These are phyloP conservation scores for Gorsachius goisagi DNA, from an alignment of 2,113 vertebrate genomes.

Conservation along the genomic window DNA sequence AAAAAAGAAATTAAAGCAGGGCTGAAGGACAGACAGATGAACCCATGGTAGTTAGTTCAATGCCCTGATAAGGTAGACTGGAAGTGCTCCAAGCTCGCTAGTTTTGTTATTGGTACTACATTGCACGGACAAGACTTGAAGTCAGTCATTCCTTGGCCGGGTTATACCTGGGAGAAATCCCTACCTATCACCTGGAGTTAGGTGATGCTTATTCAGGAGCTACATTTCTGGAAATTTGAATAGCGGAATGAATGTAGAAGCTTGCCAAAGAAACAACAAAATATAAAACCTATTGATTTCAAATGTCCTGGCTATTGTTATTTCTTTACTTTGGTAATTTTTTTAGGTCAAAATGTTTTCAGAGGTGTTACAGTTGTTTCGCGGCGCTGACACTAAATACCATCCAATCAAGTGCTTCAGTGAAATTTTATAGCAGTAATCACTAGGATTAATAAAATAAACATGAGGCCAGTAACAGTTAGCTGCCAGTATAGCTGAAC, in stretches of 20 bases:
- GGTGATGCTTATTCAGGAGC: background rate
- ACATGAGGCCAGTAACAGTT: background rate
- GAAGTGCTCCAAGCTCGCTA: background rate
- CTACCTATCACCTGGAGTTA: background rate
- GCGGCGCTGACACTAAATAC: background rate
- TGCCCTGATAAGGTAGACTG: background rate
- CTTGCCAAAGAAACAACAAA: background rate
- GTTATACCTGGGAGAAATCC: background rate
- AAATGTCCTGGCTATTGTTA: background rate
- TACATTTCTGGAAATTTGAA: background rate
- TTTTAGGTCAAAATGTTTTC: background rate
- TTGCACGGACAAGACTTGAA: background rate
- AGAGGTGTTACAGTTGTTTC: background rate
- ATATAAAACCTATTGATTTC: background rate
- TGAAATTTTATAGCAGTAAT: background rate
- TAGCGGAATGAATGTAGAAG: background rate
- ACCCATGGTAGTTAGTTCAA: background rate
- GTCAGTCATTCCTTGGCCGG: background rate
- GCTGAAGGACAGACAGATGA: background rate
- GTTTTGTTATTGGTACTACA: background rate
- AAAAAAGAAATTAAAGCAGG: too few species aligned
- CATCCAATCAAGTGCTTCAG: background rate
- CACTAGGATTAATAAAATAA: background rate
- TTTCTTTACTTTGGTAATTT: background rate
- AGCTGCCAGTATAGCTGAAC: background rate